Conservation (phyloP, 2,888 invertebrate genomes). For the Ypsolopha scabrella region DNA sequence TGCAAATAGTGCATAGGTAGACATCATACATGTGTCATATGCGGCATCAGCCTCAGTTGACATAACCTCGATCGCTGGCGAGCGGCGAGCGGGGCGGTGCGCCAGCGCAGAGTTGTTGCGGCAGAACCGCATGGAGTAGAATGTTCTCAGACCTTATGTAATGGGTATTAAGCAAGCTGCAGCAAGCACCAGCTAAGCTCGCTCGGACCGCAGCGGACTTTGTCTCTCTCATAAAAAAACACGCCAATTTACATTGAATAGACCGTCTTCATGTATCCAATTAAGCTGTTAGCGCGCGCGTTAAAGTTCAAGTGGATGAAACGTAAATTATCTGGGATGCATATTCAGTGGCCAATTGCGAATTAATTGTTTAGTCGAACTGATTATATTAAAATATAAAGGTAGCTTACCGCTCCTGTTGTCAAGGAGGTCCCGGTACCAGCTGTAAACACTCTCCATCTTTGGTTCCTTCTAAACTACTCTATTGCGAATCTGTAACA, state of each 20-base stretch:
- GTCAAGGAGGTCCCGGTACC: slow-evolving; percentile 80
- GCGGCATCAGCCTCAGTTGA: not conserved
- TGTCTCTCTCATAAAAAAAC: not conserved
- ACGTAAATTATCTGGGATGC: too few relatives aligned
- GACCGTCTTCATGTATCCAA: too few relatives aligned
- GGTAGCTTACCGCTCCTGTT: slow-evolving; percentile 76
- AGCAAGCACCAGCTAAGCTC: not conserved
- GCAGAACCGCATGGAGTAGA: slow-evolving; percentile 19
- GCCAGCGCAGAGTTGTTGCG: slow-evolving; percentile 11
- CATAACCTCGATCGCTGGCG: slow-evolving; percentile 1
- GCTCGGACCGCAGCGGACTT: not conserved
- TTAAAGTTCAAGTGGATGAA: too few relatives aligned
- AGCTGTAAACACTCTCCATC: slow-evolving; percentile 72
- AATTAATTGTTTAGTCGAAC: too few relatives aligned
- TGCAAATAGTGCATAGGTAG: not conserved
- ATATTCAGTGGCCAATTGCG: too few relatives aligned
- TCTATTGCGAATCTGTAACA: slow-evolving; percentile 58
- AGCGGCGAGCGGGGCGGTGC: not conserved
- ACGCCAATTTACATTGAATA: too few relatives aligned
- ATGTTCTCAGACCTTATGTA: slow-evolving; percentile 33
- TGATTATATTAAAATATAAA: not conserved
- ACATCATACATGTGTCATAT: not conserved
- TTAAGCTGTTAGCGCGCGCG: too few relatives aligned
- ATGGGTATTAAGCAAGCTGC: slow-evolving; percentile 31
- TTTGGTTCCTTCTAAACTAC: slow-evolving; percentile 47